A percentile compares a stretch with the other conserved stretches of the same genome.
phyloP scores from a whole-genome alignment of 2,888 invertebrate species.

The Mythimna vitellina region DNA sequence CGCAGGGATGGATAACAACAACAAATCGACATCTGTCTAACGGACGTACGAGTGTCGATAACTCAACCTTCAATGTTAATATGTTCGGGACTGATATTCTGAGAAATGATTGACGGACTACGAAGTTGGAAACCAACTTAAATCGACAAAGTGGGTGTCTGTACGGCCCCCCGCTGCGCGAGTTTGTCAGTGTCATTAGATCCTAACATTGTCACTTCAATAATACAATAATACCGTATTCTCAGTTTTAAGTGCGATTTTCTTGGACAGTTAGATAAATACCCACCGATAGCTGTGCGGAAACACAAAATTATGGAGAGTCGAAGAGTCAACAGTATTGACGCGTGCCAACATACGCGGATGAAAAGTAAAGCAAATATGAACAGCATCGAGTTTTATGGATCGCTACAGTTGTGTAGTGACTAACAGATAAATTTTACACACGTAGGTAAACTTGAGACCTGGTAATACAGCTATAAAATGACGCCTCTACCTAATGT shows the following conservation, averaged over 20 bases:
- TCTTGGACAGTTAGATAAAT: slow-evolving; percentile 81
- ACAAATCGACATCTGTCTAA: slow-evolving; percentile 72
- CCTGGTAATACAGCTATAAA: slow-evolving; percentile 47
- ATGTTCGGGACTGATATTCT: slow-evolving; percentile 69
- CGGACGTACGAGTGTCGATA: slow-evolving; percentile 69
- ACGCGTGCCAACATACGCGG: slow-evolving; percentile 62
- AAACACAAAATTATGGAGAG: slow-evolving; percentile 77
- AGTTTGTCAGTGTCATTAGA: slow-evolving; percentile 80
- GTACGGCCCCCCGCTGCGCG: slow-evolving; percentile 72
- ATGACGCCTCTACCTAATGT: slow-evolving; percentile 41
- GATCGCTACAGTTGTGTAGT: slow-evolving; percentile 63
- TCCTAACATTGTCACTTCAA: slow-evolving; percentile 66
- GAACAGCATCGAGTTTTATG: slow-evolving; percentile 50
- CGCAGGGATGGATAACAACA: slow-evolving; percentile 56
- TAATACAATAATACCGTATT: slow-evolving; percentile 76
- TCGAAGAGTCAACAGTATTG: slow-evolving; percentile 70
- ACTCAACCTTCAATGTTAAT: slow-evolving; percentile 71
- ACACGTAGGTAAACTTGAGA: slow-evolving; percentile 47
- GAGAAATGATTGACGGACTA: slow-evolving; percentile 72
- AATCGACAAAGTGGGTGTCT: slow-evolving; percentile 65
- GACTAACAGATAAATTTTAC: slow-evolving; percentile 57
- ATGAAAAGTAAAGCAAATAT: slow-evolving; percentile 58
- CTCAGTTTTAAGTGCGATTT: slow-evolving; percentile 80
- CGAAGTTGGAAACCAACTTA: slow-evolving; percentile 44
- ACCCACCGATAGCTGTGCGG: slow-evolving; percentile 76